Evolutionary conservation across 2,888 invertebrate species (phyloP), one percentile per base, ranked within the genome.

Genomic region (Glyphotaelius pellucidus): DNA sequence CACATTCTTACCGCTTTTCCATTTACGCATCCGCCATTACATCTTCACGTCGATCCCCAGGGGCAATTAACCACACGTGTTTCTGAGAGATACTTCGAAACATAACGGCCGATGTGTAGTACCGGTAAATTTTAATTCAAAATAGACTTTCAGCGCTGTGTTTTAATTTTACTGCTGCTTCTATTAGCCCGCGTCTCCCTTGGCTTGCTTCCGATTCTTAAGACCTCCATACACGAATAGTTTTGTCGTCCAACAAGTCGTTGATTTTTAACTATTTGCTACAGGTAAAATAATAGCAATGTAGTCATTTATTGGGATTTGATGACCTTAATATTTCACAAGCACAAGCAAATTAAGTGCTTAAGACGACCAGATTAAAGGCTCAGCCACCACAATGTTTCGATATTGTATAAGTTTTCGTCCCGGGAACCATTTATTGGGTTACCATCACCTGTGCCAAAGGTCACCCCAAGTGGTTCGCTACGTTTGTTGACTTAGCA

Each of bases 51-150:
- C 88, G 88, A 89, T 47, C 88, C 88, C 88, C 35, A 11, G 31
- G 31, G 80, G 88, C 80, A 89, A 89, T 89, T 89, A 89, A 79
- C 88, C 88, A 67, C 88, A 89, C 88, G 35, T 89, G 88, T 89
- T 89, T 79, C 88, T 79, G 35, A 79, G 80, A 89, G 88, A 89
- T 80, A 89, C 88, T 89, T 79, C 88, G 12, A 42, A 79, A n/a
- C 81, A 81, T 90, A 90, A 90, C 42, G 32, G 90, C 19, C 90
- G 42, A 30, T 81, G 89, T 67, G 25, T 52, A 11, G 88, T 52
- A 42, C 81, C 81, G 42, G 90, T 90, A 90, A 90, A 90, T 90
- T 90, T 90, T 81, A 90, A 90, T 90, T 80, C 81, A 47, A 42
- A 42, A 90, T 81, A 81, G 42, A 90, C 90, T 88, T 88, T 88